These are phyloP conservation scores for Lota lota DNA, from an alignment of 2,113 vertebrate genomes.

Conservation along the genomic window DNA sequence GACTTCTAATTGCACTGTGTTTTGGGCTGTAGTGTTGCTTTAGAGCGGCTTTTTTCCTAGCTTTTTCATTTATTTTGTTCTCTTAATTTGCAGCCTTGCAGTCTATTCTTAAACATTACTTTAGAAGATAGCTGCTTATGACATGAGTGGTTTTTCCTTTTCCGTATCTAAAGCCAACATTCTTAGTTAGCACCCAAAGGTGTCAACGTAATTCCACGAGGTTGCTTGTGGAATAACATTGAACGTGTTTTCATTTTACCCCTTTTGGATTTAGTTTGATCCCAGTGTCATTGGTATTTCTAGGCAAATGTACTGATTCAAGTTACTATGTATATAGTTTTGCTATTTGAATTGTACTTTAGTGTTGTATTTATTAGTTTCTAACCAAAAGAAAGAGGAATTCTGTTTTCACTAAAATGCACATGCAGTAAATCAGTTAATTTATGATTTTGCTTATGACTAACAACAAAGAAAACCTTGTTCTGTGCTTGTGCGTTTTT, in stretches of 20 bases:
- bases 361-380: constrained; percentile 66
- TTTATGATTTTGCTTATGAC: constrained; percentile 36
- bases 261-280: constrained; percentile 10
- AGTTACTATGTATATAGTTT: constrained; percentile 48
- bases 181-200: no score
- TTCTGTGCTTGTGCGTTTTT: constrained; percentile 40
- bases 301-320: constrained; percentile 32
- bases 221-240: no score
- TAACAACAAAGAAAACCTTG: constrained; percentile 36
- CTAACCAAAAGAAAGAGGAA: constrained; percentile 5
- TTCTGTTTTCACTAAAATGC: constrained; percentile 19
- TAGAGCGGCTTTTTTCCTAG: constrained; percentile 34
- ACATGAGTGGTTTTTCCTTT: no score
- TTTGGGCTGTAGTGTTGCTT: constrained; percentile 26
- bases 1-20: constrained; percentile 46
- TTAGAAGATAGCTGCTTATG: no score
- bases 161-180: no score
- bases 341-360: constrained; percentile 37
- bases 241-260: background rate
- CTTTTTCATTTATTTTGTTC: background rate
- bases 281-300: constrained; percentile 26
- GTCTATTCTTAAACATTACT: no score
- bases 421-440: constrained; percentile 23
- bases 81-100: background rate
- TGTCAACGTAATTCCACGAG: no score